These are phyloP conservation scores for Hydractinia symbiolongicarpus DNA, from an alignment of 30 jellyfish, hydroid and myxozoan species.

Conservation along the genomic window DNA sequence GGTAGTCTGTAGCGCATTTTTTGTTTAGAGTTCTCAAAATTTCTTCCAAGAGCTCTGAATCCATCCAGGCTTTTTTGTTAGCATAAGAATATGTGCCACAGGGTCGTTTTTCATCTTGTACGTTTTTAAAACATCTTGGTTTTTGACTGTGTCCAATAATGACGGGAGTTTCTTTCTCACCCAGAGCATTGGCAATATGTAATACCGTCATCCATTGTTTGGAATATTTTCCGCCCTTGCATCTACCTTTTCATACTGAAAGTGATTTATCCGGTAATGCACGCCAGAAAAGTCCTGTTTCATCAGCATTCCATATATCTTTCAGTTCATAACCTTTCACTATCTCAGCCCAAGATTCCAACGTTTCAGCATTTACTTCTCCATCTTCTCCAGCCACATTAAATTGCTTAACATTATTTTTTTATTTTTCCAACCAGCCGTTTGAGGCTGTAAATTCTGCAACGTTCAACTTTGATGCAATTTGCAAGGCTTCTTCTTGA, in stretches of 20 bases:
- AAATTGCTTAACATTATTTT: slow-evolving; percentile 30
- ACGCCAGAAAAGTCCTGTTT: slow-evolving; percentile 5
- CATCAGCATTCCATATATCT: slow-evolving; percentile 4
- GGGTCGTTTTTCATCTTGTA: slow-evolving; percentile 19
- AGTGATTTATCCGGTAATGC: slow-evolving; percentile 29
- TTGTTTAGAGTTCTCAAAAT: slow-evolving; percentile 32
- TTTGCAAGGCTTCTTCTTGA: not conserved
- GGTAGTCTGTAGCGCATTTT: not conserved
- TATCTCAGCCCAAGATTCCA: slow-evolving; percentile 37
- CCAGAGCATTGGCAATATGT: slow-evolving; percentile 29
- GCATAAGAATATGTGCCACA: slow-evolving; percentile 31
- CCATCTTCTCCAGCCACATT: slow-evolving; percentile 48
- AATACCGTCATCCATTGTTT: slow-evolving; percentile 32
- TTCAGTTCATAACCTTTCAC: not conserved
- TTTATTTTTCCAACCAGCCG: slow-evolving; percentile 18
- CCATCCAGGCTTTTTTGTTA: slow-evolving; percentile 50
- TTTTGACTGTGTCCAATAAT: slow-evolving; percentile 37
- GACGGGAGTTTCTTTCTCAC: slow-evolving; percentile 24
- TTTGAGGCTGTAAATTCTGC: not conserved
- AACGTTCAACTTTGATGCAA: not conserved
- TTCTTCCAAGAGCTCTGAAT: slow-evolving; percentile 37
- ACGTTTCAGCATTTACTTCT: slow-evolving; percentile 28
- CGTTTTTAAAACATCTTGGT: slow-evolving; percentile 40
- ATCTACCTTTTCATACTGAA: not conserved
- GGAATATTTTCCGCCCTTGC: slow-evolving; percentile 34